phyloP scores from a whole-genome alignment of 1,140 invertebrate genomes.

The Apis cerana region DNA sequence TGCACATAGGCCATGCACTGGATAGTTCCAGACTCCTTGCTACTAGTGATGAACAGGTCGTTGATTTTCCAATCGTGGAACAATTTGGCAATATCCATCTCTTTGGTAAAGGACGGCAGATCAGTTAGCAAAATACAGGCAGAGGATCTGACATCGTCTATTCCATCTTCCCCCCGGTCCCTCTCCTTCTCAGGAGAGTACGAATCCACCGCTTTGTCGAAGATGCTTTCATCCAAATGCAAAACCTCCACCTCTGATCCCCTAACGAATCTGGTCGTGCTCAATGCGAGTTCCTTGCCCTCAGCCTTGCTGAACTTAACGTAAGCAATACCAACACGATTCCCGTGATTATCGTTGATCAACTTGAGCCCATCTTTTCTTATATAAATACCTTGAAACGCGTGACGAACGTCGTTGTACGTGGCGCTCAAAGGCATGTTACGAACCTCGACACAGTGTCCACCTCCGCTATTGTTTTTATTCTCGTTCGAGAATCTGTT shows the following conservation, averaged over 20 bases:
- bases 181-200: conserved; percentile 80
- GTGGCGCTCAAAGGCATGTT: conserved; percentile 85
- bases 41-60: conserved; percentile 85
- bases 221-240: conserved; percentile 84
- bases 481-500: conserved; percentile 58
- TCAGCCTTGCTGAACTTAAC: conserved; percentile 87
- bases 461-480: conserved; percentile 49
- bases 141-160: conserved; percentile 72
- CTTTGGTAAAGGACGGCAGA: conserved; percentile 88
- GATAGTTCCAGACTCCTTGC: conserved; percentile 82
- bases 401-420: conserved; percentile 90
- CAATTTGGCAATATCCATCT: conserved; percentile 89
- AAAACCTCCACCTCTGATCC: conserved; percentile 84
- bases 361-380: conserved; percentile 92
- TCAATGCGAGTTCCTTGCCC: conserved; percentile 87
- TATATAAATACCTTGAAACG: conserved; percentile 90
- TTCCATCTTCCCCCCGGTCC: conserved; percentile 62
- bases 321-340: conserved; percentile 89
- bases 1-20: conserved; percentile 87
- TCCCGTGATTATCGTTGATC: conserved; percentile 89
- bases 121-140: conserved; percentile 86
- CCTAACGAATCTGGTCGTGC: conserved; percentile 74
- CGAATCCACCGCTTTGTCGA: conserved; percentile 85
- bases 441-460: conserved; percentile 86
- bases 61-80: conserved; percentile 87